These are phyloP conservation scores for Drosophila eohydei DNA, from an alignment of 2,888 invertebrate species.

Conservation along the genomic window DNA sequence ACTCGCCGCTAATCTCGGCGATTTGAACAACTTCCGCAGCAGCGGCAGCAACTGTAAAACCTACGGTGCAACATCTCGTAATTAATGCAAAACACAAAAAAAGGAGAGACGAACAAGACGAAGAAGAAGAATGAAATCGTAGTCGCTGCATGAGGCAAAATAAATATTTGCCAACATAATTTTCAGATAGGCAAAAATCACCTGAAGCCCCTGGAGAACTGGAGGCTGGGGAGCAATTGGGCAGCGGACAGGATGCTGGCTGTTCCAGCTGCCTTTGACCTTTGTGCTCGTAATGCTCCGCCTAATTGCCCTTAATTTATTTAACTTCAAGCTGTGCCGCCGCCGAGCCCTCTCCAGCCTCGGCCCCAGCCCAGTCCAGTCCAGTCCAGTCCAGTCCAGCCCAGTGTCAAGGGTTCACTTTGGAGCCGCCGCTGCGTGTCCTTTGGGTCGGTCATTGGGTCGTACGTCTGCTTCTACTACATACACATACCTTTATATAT, in stretches of 20 bases:
- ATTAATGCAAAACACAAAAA: slow-evolving; percentile 48
- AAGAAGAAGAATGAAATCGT: neutral
- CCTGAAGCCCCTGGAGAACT: slow-evolving; percentile 49
- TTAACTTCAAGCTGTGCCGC: slow-evolving; percentile 78
- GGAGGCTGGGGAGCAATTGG: slow-evolving; percentile 37
- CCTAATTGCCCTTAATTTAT: slow-evolving; percentile 80
- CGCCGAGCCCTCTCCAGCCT: neutral
- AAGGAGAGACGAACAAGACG: neutral
- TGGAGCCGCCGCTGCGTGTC: slow-evolving; percentile 58
- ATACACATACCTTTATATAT: slow-evolving; percentile 2
- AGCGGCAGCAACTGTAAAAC: slow-evolving; percentile 60
- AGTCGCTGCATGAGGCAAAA: slow-evolving; percentile 39
- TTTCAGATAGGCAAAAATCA: slow-evolving; percentile 59
- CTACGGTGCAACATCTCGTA: slow-evolving; percentile 55
- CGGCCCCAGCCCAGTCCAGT: neutral
- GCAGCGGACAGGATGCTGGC: slow-evolving; percentile 27
- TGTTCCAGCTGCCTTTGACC: slow-evolving; percentile 50
- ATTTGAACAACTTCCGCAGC: slow-evolving; percentile 65
- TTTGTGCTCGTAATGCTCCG: slow-evolving; percentile 73
- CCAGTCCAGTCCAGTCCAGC: neutral
- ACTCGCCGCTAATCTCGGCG: slow-evolving; percentile 70
- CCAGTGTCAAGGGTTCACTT: slow-evolving; percentile 73
- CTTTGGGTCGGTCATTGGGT: slow-evolving; percentile 56
- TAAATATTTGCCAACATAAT: slow-evolving; percentile 65
- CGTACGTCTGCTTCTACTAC: neutral